Evolutionary conservation across 2,888 invertebrate species (phyloP).

Genomic region (Limnephilus marmoratus): DNA sequence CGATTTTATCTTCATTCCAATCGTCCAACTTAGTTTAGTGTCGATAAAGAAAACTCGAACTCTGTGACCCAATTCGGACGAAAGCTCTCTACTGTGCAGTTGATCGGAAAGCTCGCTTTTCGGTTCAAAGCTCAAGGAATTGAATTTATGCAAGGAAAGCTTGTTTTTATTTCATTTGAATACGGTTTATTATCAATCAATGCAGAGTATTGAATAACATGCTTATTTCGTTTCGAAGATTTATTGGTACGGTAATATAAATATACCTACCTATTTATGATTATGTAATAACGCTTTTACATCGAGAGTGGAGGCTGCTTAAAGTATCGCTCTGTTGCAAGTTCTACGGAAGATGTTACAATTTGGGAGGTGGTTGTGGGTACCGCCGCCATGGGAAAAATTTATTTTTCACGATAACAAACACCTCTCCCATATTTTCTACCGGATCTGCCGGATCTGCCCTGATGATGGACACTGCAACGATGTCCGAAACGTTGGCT

Average conservation of each 20-base stretch:
- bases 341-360: too few species aligned
- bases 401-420: too few species aligned
- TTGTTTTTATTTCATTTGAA: not conserved
- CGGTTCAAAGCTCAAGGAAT: slow-evolving; percentile 8
- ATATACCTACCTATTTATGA: too few species aligned
- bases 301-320: too few species aligned
- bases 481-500: too few species aligned
- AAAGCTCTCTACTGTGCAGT: slow-evolving; percentile 2
- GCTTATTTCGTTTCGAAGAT: not conserved
- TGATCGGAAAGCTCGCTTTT: not conserved
- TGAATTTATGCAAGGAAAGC: not conserved
- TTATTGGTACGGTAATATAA: not conserved
- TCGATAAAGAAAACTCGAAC: slow-evolving; percentile 23
- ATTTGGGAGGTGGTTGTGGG: too few species aligned
- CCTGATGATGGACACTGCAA: too few species aligned
- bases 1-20: slow-evolving; percentile 13
- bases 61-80: slow-evolving; percentile 19
- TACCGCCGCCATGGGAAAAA: too few species aligned
- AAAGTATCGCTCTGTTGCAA: too few species aligned
- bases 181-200: not conserved
- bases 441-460: too few species aligned
- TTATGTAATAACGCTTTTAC: too few species aligned
- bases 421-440: too few species aligned
- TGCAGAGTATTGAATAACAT: not conserved
- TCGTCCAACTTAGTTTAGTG: slow-evolving; percentile 35